Base-by-base conservation (phyloP, 1,140 invertebrate species). In the Panagrolaimus sp. region DNA sequence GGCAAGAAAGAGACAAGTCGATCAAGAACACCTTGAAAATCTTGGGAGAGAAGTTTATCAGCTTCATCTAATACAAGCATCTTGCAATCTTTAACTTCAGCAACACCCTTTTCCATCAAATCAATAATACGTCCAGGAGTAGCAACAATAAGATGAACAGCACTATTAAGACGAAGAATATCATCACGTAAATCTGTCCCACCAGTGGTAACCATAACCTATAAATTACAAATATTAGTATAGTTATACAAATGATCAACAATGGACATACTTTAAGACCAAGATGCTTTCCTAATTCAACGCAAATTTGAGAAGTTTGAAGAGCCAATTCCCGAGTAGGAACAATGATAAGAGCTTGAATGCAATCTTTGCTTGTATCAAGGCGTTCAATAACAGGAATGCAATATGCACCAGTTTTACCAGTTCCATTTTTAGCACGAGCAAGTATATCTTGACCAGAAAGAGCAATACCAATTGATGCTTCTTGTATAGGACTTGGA, bases 251-350 rank as follows among this genome's bases (percentile, higher is more conserved):
- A n/a, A n/a, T n/a, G n/a, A n/a, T 9, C 9, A 0, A 38, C 14
- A 64, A 46, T 0, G 16, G 20, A 14, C 51, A 1, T 20, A 82
- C 81, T 84, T 92, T 91, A 76, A 94, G 89, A 82, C 91, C 88
- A 87, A 94, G 88, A 85, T 96, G 93, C 86, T 98, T 98, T 70
- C 93, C 90, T 69, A 99, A 86, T 85, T 99, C 94, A 84, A 97
- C 98, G 85, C 95, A 96, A 81, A 99, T 98, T 87, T 98, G 95
- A 87, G 93, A 96, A 81, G 96, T 98, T 86, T 99, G 96, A 73
- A 99, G 88, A 73, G 96, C 96, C 84, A 99, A 73, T 67, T 99
- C 96, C 87, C 96, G 88, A 62, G 96, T 99, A 74, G 96, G 96
- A 76, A 99, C 96, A 85, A 99, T 93, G 70, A 98, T 89, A 85